Base-by-base conservation (phyloP, 2,888 invertebrate species). In the Pollenia amentaria region DNA sequence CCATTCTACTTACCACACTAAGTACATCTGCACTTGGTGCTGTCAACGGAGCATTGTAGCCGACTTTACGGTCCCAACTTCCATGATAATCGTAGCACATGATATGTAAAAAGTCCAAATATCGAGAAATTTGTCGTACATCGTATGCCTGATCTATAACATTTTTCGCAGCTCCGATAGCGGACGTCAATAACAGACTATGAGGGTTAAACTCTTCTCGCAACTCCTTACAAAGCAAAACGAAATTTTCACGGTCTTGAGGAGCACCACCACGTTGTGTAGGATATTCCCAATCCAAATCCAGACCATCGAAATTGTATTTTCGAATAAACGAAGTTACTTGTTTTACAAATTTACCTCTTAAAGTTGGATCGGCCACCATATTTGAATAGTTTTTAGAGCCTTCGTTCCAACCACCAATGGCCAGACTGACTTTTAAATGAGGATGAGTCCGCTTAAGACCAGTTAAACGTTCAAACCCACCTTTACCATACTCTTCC, bases 81-180 rank as follows among this genome's bases (percentile, higher is more conserved):
- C 97, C 97, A 89, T 97, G 97, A 92, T 97, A 98, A 92, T 98
- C 98, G 92, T 98, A 98, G 86, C 97, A 96, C 97, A 97, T 98
- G 91, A 97, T 95, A 89, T 97, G 97, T 51, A 97, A 94, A 79
- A 95, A 95, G 91, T 97, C 96, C 55, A 96, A 92, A 90, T 96
- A 95, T 0, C 95, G 93, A 16, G 96, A 95, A 14, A 98, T 94
- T 88, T 95, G 95, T 8, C 95, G 94, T 14, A 98, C 94, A 91
- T 97, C 96, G 90, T 98, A 98, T 0, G 96, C 97, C 1, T 94
- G 93, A 86, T 97, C 96, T 90, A 97, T 97, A 0, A 96, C 96
- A 42, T 94, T 94, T 90, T 96, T 96, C 0, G 96, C 96, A 0
- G 97, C 97, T 1, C 97, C 97, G 57, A 98, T 94, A 0, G 98